Percentiles rank a stretch among this genome's conserved stretches.
Evolutionary conservation across 37 sponge, comb jelly and placozoan genomes (phyloP).

Genomic region (Haliclona indistincta): DNA sequence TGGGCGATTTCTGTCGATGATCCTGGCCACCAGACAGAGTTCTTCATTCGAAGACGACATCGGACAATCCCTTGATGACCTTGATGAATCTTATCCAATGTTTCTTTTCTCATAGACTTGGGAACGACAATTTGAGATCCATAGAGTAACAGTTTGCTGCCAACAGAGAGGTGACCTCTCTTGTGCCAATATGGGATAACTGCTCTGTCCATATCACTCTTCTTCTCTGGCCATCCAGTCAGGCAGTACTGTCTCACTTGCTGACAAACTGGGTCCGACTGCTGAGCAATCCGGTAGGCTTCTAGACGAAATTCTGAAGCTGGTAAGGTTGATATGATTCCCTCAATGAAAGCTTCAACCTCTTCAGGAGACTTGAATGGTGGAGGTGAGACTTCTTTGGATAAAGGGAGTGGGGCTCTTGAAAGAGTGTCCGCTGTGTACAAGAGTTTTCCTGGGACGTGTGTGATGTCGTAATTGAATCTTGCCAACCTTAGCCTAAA

Average conservation of each 20-base stretch:
- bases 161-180: background rate
- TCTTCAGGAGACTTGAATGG: too few relatives aligned
- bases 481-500: conserved; percentile 30
- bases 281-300: background rate
- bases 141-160: background rate
- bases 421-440: conserved; percentile 22
- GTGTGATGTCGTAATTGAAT: conserved; percentile 14
- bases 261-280: background rate
- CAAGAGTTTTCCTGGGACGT: conserved; percentile 19
- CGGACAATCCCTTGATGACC: conserved; percentile 53
- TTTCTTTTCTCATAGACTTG: conserved; percentile 19
- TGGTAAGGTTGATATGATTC: background rate
- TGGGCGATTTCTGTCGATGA: conserved; percentile 24
- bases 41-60: conserved; percentile 17
- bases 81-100: conserved; percentile 30
- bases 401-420: background rate
- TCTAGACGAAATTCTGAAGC: background rate
- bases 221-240: background rate
- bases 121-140: conserved; percentile 24
- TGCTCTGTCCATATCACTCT: background rate
- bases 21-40: conserved; percentile 62
- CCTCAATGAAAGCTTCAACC: conserved; percentile 1
- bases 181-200: background rate
- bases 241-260: background rate
- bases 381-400: background rate